phyloP scores from a whole-genome alignment of 2,888 invertebrate genomes.

The Diaperis boleti region DNA sequence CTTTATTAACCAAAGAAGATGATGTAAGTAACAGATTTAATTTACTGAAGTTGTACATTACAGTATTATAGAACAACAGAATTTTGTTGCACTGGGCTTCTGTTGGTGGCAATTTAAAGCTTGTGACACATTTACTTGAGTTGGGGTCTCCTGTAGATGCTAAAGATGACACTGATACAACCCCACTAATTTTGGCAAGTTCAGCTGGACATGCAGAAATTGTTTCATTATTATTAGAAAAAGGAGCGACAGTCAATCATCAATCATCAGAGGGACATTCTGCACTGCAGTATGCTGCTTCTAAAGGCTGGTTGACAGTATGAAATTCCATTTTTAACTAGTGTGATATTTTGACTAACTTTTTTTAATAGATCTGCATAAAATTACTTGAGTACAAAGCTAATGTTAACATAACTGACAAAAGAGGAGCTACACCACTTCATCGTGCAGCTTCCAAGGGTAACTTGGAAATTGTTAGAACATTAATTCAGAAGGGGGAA shows the following conservation, averaged over 20 bases:
- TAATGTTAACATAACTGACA: conserved; percentile 77
- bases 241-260: conserved; percentile 80
- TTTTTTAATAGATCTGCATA: conserved; percentile 72
- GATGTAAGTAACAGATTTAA: conserved; percentile 61
- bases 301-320: conserved; percentile 83
- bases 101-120: conserved; percentile 80
- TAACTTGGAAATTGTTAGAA: conserved; percentile 74
- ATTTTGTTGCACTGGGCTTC: conserved; percentile 85
- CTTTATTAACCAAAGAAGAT: conserved; percentile 67
- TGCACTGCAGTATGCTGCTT: conserved; percentile 86
- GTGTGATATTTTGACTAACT: conserved; percentile 39
- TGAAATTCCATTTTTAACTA: background rate
- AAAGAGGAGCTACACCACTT: conserved; percentile 78
- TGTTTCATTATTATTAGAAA: conserved; percentile 74
- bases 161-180: conserved; percentile 80
- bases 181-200: conserved; percentile 83
- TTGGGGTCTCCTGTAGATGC: conserved; percentile 77
- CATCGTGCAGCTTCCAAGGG: conserved; percentile 87
- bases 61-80: conserved; percentile 73
- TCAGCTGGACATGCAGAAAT: conserved; percentile 81
- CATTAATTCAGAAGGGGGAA: conserved; percentile 72
- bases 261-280: conserved; percentile 82
- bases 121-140: conserved; percentile 78
- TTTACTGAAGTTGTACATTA: conserved; percentile 4
- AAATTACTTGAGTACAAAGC: conserved; percentile 76